Base-by-base conservation (phyloP, 2,888 invertebrate species). In the Ametastegia equiseti region DNA sequence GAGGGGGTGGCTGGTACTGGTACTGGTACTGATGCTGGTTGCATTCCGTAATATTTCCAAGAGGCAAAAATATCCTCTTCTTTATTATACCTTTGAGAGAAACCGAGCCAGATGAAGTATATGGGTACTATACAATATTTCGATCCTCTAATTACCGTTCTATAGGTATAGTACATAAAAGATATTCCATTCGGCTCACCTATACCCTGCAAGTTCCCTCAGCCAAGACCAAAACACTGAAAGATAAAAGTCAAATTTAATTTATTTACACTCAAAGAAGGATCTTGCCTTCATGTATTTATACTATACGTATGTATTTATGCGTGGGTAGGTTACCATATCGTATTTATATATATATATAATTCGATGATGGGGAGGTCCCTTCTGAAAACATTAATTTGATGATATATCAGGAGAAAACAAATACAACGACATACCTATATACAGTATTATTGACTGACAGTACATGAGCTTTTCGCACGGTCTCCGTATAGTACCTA, bases 51-150 rank as follows among this genome's bases (percentile, higher is more conserved):
- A 15, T 54, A 27, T 47, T 60, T 39, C 30, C 78, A 63, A 78
- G 63, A 78, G 78, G 30, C 39, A 60, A 36, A 60, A 42, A 27
- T 60, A 36, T 54, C 33, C 33, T 54, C 57, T 75, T 78, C 36
- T 60, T 78, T 57, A 63, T 78, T 78, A 63, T 78, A 42, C 78
- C 78, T 78, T 78, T 63, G 78, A 57, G 54, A 78, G 23, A 45
- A 60, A 45, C 39, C 42, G 5, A 9, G 42, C 57, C 78, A 23
- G 78, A 78, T 78, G 60, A 78, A 60, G 39, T 57, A 63, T 57
- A 63, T 23, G 36, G n/a, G n/a, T 42, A 69, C 67, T 19, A 67
- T 39, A 67, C n/a, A 39, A 67, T 39, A 19, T 15, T 67, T 27
- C 67, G 67, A 67, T 36, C 36, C 67, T 27, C 39, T 67, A 67